Evolutionary conservation across 2,113 vertebrate genomes (phyloP).

Genomic region (Hydrolagus affinis): DNA sequence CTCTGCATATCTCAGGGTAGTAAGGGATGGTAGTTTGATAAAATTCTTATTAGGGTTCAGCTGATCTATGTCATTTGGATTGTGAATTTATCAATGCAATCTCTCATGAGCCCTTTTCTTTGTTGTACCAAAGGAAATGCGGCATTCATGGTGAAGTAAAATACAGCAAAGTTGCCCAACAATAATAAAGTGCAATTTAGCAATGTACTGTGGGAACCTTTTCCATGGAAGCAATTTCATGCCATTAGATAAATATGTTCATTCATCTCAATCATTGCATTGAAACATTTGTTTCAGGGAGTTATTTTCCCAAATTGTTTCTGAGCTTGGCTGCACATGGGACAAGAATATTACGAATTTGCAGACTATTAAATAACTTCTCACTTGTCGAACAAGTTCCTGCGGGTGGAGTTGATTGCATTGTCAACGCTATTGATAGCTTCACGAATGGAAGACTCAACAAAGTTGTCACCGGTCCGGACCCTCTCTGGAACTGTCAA

Average conservation of each 20-base stretch:
- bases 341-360: too few species aligned
- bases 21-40: too few species aligned
- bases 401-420: constrained; percentile 35
- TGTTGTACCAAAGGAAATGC: too few species aligned
- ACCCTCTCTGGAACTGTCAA: constrained; percentile 30
- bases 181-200: background rate
- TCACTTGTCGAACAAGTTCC: constrained; percentile 31
- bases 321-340: background rate
- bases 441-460: constrained; percentile 35
- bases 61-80: too few species aligned
- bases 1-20: too few species aligned
- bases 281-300: background rate
- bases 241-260: background rate
- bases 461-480: constrained; percentile 33
- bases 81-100: too few species aligned
- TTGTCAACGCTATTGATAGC: constrained; percentile 33
- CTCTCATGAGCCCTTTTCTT: too few species aligned
- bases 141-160: background rate
- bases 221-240: background rate
- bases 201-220: background rate
- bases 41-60: too few species aligned
- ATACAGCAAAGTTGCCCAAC: background rate
- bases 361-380: background rate
- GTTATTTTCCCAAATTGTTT: background rate
- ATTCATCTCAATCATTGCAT: background rate